Conservation (phyloP, 2,113 vertebrate genomes). For the Clarias macrocephalus region DNA sequence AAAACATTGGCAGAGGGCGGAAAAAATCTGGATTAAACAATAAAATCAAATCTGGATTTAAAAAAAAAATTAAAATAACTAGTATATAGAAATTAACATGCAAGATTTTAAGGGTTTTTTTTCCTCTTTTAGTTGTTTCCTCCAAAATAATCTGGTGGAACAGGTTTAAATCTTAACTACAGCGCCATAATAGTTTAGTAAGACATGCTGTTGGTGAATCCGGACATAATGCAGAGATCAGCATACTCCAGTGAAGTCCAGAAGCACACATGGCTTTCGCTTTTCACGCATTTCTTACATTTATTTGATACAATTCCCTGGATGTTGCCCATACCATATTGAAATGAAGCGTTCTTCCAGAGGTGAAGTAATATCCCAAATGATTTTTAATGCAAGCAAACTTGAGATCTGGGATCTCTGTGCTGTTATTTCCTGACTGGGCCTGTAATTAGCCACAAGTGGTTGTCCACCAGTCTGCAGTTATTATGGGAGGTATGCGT, state of each 20-base stretch:
- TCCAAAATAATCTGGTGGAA: not conserved
- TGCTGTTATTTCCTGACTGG: conserved; percentile 50
- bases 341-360: conserved; percentile 9
- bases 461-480: conserved; percentile 53
- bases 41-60: not conserved
- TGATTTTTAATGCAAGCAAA: conserved; percentile 22
- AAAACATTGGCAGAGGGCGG: too few species aligned
- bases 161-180: not conserved
- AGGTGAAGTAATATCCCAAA: not conserved
- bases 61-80: too few species aligned
- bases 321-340: conserved; percentile 11
- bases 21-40: not conserved
- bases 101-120: not conserved
- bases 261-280: conserved; percentile 4
- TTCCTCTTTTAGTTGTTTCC: not conserved
- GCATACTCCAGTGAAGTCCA: conserved; percentile 10
- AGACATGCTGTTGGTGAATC: not conserved
- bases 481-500: conserved; percentile 57
- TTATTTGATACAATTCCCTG: conserved; percentile 11
- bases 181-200: not conserved
- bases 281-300: conserved; percentile 16
- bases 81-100: not conserved
- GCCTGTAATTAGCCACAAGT: conserved; percentile 54
- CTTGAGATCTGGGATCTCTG: conserved; percentile 33
- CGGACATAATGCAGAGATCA: conserved; percentile 34